Evolutionary conservation across 2,113 vertebrate genomes (phyloP).

Genomic region (Embiotoca jacksoni): DNA sequence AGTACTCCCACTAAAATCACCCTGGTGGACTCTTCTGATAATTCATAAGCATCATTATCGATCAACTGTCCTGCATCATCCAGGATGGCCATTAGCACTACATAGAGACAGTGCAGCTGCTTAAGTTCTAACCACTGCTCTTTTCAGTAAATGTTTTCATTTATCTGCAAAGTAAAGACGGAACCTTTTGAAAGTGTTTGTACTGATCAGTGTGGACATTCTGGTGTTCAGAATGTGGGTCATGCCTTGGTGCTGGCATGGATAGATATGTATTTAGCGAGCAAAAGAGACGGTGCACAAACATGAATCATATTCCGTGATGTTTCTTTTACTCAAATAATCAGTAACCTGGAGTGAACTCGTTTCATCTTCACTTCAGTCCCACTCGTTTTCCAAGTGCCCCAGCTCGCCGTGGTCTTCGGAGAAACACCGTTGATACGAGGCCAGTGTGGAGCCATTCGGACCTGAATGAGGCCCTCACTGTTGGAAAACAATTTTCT

Average conservation of each 20-base stretch:
- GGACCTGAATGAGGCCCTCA: conserved; percentile 12
- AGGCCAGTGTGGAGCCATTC: conserved; percentile 27
- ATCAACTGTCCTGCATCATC: neutral
- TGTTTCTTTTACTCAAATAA: conserved; percentile 30
- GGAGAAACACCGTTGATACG: conserved; percentile 30
- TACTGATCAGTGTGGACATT: too few species aligned
- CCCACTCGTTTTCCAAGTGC: conserved; percentile 22
- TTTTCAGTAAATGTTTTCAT: neutral
- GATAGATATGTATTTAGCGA: neutral
- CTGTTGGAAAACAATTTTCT: conserved; percentile 50
- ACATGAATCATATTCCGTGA: conserved; percentile 4
- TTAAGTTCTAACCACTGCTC: too few species aligned
- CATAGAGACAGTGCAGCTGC: too few species aligned
- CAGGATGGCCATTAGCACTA: neutral
- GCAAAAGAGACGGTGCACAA: neutral
- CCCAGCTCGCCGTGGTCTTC: conserved; percentile 1
- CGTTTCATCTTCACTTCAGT: conserved; percentile 29
- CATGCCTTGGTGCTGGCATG: neutral
- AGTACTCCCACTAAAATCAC: neutral
- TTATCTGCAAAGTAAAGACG: neutral
- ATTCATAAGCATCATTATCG: neutral
- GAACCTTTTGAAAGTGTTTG: too few species aligned
- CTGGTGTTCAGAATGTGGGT: neutral
- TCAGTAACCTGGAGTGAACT: conserved; percentile 10
- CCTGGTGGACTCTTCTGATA: neutral